These are phyloP conservation scores for Oryctolagus cuniculus DNA, from an alignment of 2,113 vertebrate species.

Conservation along the genomic window DNA sequence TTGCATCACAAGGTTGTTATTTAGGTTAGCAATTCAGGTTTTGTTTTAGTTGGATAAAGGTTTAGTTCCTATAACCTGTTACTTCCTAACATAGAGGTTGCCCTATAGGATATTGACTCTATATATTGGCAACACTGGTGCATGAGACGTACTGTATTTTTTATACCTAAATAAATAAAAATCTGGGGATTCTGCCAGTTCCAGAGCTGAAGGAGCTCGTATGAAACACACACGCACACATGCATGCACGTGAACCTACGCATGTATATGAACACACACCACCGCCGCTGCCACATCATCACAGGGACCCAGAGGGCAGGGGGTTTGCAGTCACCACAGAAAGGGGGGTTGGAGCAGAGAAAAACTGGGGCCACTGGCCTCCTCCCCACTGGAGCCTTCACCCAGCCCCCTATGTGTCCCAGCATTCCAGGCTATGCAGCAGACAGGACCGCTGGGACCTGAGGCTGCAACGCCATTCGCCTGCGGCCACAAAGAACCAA, in stretches of 20 bases:
- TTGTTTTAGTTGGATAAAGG: slow-evolving; percentile 59
- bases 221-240: not conserved
- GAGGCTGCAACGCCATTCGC: not conserved
- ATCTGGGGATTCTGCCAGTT: slow-evolving; percentile 44
- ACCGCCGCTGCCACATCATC: not conserved
- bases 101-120: slow-evolving; percentile 54
- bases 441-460: not conserved
- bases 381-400: not conserved
- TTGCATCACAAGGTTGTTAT: slow-evolving; percentile 75
- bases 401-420: not conserved
- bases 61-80: slow-evolving; percentile 51
- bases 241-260: not conserved
- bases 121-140: slow-evolving; percentile 75
- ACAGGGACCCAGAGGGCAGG: not conserved
- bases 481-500: not conserved
- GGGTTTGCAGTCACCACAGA: not conserved
- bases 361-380: not conserved
- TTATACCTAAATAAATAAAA: slow-evolving; percentile 86
- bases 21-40: slow-evolving; percentile 77
- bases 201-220: not conserved
- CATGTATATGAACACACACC: not conserved
- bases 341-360: not conserved
- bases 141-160: slow-evolving; percentile 83
- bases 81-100: slow-evolving; percentile 42
- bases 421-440: no score